phyloP scores from a whole-genome alignment of 1,140 invertebrate species.

The Kradibia gibbosae region DNA sequence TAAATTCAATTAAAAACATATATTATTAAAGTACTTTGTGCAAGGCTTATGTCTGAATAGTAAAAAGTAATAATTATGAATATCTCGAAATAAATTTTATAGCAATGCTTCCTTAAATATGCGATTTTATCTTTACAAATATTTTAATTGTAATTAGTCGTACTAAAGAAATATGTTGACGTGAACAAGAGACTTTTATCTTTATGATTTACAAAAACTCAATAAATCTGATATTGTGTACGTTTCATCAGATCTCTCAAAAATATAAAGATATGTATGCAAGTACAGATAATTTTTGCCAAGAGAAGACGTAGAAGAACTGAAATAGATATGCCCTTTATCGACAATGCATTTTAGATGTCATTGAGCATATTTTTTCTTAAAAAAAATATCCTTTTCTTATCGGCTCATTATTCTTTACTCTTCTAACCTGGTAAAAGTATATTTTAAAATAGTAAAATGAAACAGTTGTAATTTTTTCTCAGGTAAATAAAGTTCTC shows the following conservation, averaged over 20 bases:
- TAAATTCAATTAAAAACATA: too few species aligned
- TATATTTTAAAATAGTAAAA: too few species aligned
- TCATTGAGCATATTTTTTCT: neutral
- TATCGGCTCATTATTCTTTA: too few species aligned
- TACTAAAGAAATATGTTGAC: neutral
- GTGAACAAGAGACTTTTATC: neutral
- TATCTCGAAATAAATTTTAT: too few species aligned
- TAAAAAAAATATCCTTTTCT: neutral
- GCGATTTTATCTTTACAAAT: neutral
- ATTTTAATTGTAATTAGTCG: slow-evolving; percentile 12
- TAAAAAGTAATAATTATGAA: too few species aligned
- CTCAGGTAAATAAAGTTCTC: neutral
- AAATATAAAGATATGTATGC: neutral
- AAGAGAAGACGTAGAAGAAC: neutral
- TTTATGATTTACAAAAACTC: neutral
- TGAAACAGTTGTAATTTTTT: neutral
- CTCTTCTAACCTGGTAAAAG: too few species aligned
- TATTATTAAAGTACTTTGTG: too few species aligned
- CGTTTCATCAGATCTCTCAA: neutral
- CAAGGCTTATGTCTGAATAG: too few species aligned
- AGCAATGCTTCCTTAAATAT: neutral
- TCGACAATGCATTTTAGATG: neutral
- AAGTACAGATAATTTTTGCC: too few species aligned
- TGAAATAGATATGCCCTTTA: neutral
- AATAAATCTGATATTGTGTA: neutral